Percentiles rank a stretch among this genome's conserved stretches.
Evolutionary conservation across 2,888 invertebrate species (phyloP).

Genomic region (Polyommatus iphigenia): DNA sequence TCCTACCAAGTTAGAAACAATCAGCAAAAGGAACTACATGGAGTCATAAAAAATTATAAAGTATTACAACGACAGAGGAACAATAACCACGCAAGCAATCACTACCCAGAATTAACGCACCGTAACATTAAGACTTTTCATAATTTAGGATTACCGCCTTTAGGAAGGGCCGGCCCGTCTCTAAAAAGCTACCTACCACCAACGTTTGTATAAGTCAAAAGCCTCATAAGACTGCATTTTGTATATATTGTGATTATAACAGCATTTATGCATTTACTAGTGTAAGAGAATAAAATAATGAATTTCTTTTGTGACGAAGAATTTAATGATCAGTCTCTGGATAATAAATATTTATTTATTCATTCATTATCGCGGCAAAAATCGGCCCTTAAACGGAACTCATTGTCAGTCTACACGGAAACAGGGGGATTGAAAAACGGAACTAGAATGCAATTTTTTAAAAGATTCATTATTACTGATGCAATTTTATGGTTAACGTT

Average conservation of each 20-base stretch:
- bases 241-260: slow-evolving; percentile 39
- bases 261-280: slow-evolving; percentile 67
- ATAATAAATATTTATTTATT: slow-evolving; percentile 6
- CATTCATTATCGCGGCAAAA: slow-evolving; percentile 31
- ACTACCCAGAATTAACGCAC: slow-evolving; percentile 51
- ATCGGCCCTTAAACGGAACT: slow-evolving; percentile 40
- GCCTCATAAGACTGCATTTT: slow-evolving; percentile 46
- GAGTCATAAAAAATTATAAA: slow-evolving; percentile 71
- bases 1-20: slow-evolving; percentile 50
- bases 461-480: slow-evolving; percentile 40
- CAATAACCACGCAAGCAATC: slow-evolving; percentile 49
- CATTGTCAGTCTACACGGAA: slow-evolving; percentile 41
- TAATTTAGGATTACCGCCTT: slow-evolving; percentile 59
- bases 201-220: slow-evolving; percentile 54
- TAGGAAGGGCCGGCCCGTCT: slow-evolving; percentile 72
- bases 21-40: slow-evolving; percentile 60
- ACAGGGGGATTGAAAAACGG: slow-evolving; percentile 42
- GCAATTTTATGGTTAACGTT: slow-evolving; percentile 34
- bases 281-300: slow-evolving; percentile 40
- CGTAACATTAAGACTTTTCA: slow-evolving; percentile 54
- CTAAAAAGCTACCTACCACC: slow-evolving; percentile 71
- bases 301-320: slow-evolving; percentile 16
- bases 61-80: slow-evolving; percentile 63
- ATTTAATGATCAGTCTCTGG: slow-evolving; percentile 27
- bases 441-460: slow-evolving; percentile 41